A percentile compares a stretch with the other conserved stretches of the same genome.
Evolutionary conservation across 2,888 invertebrate genomes (phyloP).

Genomic region (Phyllotreta striolata): DNA sequence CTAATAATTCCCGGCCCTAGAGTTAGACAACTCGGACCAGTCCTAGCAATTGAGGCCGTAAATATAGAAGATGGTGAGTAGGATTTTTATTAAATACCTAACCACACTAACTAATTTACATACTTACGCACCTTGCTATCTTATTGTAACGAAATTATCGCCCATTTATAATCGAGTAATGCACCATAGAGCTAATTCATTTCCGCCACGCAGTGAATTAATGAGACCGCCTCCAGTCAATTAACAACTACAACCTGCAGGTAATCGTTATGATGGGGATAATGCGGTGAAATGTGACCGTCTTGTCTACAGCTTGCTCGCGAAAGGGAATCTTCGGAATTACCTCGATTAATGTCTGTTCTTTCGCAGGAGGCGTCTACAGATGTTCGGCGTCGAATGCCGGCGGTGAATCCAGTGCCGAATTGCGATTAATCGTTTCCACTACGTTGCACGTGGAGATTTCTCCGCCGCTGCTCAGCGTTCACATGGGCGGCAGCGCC

Average conservation of each 20-base stretch:
- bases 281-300: constrained; percentile 1
- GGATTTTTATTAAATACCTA: too few species aligned
- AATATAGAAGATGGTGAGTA: constrained; percentile 68
- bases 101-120: too few species aligned
- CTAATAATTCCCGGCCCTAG: constrained; percentile 71
- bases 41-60: constrained; percentile 75
- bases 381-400: constrained; percentile 75
- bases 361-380: constrained; percentile 66
- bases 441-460: constrained; percentile 74
- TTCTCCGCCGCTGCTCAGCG: constrained; percentile 70
- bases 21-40: constrained; percentile 72
- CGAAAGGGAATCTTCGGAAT: constrained; percentile 9
- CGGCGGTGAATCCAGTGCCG: constrained; percentile 75
- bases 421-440: constrained; percentile 71
- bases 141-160: too few species aligned
- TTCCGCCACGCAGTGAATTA: too few species aligned
- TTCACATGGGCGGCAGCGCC: constrained; percentile 78
- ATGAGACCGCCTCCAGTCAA: neutral
- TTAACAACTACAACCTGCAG: neutral
- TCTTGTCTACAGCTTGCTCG: constrained; percentile 5
- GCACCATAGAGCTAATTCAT: too few species aligned
- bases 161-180: too few species aligned
- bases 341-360: constrained; percentile 11
- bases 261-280: neutral
- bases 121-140: too few species aligned